Percentiles rank a stretch among this genome's conserved stretches.
Conservation (phyloP, 2,888 invertebrate species). For the Drosophila quasianomalipes region DNA sequence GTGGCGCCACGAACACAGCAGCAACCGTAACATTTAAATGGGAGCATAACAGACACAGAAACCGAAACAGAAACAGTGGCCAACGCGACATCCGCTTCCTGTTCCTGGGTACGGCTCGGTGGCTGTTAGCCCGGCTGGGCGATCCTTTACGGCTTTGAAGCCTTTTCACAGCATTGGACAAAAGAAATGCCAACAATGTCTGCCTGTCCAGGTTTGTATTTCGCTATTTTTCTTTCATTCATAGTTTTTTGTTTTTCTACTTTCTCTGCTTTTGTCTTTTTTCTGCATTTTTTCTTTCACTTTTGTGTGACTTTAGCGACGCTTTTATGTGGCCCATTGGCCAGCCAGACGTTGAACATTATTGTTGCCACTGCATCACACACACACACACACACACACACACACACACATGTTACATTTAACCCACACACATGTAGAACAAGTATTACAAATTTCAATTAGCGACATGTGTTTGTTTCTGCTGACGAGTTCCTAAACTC, state of each 20-base stretch:
- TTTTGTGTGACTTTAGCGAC: conserved; percentile 42
- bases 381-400: conserved; percentile 15
- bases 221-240: conserved; percentile 59
- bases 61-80: conserved; percentile 66
- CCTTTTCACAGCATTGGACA: conserved; percentile 75
- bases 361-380: conserved; percentile 27
- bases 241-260: conserved; percentile 9
- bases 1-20: conserved; percentile 43
- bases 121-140: conserved; percentile 31
- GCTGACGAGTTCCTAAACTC: conserved; percentile 42
- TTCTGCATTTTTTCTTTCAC: not conserved
- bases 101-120: conserved; percentile 63
- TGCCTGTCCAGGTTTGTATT: conserved; percentile 62
- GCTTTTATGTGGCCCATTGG: conserved; percentile 65
- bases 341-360: conserved; percentile 55
- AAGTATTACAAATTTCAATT: conserved; percentile 76
- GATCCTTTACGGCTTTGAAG: conserved; percentile 70
- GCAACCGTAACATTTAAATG: conserved; percentile 22
- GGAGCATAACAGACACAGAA: conserved; percentile 30
- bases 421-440: conserved; percentile 18
- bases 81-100: conserved; percentile 79
- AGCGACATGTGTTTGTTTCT: conserved; percentile 53
- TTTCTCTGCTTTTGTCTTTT: not conserved
- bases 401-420: conserved; percentile 5
- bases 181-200: conserved; percentile 75